Evolutionary conservation across 1,140 invertebrate species (phyloP), one percentile per base, ranked within the genome.

Genomic region (Matsumurasca onukii): DNA sequence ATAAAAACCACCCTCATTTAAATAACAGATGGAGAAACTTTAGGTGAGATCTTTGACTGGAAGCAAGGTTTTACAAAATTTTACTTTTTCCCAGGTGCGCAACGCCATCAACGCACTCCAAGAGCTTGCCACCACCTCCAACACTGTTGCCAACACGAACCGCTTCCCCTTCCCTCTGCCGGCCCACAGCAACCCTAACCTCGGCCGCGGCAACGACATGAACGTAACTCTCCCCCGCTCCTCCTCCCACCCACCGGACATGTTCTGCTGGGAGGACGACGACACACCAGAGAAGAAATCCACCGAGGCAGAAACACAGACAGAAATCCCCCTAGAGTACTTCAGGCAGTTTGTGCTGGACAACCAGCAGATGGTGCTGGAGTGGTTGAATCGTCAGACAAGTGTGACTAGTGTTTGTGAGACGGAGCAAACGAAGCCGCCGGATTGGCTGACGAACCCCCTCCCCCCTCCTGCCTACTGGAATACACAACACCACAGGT

Each of bases 41-140:
- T n/a, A n/a, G n/a, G n/a, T n/a, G n/a, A n/a, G n/a, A n/a, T n/a
- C n/a, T n/a, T n/a, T n/a, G n/a, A n/a, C n/a, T n/a, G n/a, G n/a
- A n/a, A n/a, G n/a, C n/a, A n/a, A n/a, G n/a, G n/a, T n/a, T 39
- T 27, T 12, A 63, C 15, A 24, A 29, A 45, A 25, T 20, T 25
- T 63, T 63, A 30, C 30, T 31, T 15, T 65, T 22, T 45, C 70
- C 1, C 71, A 91, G 89, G 88, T 91, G 31, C 82, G 90, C 45
- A 90, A 91, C 75, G 91, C 91, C 2, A 91, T 93, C 69, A 90
- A 91, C 76, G 90, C 90, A 1, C 80, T 93, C 25, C 91, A 92
- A 78, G 90, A 91, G 77, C 86, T 93, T 83, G 86, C 87, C 3
- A 84, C 85, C 55, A 88, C 87, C 17, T 73, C 66, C n/a, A 85